These are phyloP conservation scores for Mesorhabditis spiculigera DNA, from an alignment of 2,888 invertebrate genomes.

Conservation along the genomic window DNA sequence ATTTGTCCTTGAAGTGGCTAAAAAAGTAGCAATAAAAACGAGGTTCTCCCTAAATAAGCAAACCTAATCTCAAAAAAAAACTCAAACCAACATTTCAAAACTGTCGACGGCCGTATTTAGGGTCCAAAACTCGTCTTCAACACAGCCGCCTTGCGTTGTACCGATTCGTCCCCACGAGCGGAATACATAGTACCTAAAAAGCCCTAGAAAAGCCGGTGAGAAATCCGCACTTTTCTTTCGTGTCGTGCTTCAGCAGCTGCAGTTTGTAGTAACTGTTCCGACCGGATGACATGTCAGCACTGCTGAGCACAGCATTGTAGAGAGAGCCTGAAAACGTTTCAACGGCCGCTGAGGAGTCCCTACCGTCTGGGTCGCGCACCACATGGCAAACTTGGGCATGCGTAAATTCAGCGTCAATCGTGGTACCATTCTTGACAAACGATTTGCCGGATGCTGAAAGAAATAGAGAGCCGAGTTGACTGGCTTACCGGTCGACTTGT, in stretches of 20 bases:
- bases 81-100: slow-evolving; percentile 36
- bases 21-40: slow-evolving; percentile 7
- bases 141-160: slow-evolving; percentile 76
- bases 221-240: not conserved
- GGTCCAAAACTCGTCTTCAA: slow-evolving; percentile 50
- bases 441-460: slow-evolving; percentile 64
- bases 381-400: slow-evolving; percentile 46
- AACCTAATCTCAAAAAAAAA: too few relatives aligned
- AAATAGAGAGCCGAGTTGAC: not conserved
- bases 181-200: slow-evolving; percentile 72
- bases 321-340: slow-evolving; percentile 23
- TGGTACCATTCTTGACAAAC: slow-evolving; percentile 77
- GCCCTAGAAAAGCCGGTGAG: not conserved
- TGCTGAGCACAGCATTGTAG: slow-evolving; percentile 39
- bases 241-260: slow-evolving; percentile 80
- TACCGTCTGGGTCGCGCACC: slow-evolving; percentile 30
- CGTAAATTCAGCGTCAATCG: slow-evolving; percentile 81
- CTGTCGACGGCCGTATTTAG: slow-evolving; percentile 41
- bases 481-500: not conserved
- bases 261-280: slow-evolving; percentile 92
- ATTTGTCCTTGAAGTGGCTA: slow-evolving; percentile 72
- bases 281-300: slow-evolving; percentile 79
- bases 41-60: not conserved
- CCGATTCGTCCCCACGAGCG: slow-evolving; percentile 95
- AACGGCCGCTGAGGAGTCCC: slow-evolving; percentile 5